Evolutionary conservation across 2,113 vertebrate species (phyloP).

Genomic region (Hippocampus comes): DNA sequence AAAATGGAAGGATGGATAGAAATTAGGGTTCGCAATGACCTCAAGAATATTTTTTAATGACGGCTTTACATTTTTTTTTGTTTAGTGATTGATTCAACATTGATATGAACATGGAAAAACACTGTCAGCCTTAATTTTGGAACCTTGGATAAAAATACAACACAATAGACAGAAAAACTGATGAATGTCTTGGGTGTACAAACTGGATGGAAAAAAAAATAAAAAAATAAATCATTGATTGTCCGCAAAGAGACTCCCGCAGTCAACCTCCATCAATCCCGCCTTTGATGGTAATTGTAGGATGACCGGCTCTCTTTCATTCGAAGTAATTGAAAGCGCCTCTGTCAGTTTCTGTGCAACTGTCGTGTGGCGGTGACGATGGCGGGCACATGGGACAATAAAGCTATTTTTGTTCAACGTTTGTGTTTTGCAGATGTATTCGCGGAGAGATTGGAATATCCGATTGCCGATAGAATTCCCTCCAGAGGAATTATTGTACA

Average conservation of each 20-base stretch:
- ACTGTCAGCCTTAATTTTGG: background rate
- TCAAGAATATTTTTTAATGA: too few relatives aligned
- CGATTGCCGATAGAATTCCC: too few relatives aligned
- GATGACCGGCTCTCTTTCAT: conserved; percentile 5
- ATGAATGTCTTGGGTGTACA: background rate
- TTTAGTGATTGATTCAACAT: background rate
- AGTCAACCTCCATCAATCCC: conserved; percentile 1
- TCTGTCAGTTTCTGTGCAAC: conserved; percentile 39
- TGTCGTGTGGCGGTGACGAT: conserved; percentile 43
- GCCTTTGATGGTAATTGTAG: conserved; percentile 12
- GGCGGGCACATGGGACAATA: conserved; percentile 58
- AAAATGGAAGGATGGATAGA: too few relatives aligned
- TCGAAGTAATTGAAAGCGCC: conserved; percentile 35
- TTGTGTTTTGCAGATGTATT: conserved; percentile 12
- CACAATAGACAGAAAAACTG: background rate
- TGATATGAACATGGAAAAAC: background rate
- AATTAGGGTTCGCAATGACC: too few relatives aligned
- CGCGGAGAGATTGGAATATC: too few relatives aligned
- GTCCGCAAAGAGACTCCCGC: background rate
- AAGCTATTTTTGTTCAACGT: conserved; percentile 66
- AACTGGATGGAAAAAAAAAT: background rate
- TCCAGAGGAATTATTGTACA: too few relatives aligned
- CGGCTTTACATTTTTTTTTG: too few relatives aligned
- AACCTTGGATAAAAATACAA: background rate
- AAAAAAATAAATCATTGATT: conserved; percentile 1